A percentile compares a stretch with the other conserved stretches of the same genome.
phyloP scores from a whole-genome alignment of 2,888 invertebrate species.

The Sipha maydis region DNA sequence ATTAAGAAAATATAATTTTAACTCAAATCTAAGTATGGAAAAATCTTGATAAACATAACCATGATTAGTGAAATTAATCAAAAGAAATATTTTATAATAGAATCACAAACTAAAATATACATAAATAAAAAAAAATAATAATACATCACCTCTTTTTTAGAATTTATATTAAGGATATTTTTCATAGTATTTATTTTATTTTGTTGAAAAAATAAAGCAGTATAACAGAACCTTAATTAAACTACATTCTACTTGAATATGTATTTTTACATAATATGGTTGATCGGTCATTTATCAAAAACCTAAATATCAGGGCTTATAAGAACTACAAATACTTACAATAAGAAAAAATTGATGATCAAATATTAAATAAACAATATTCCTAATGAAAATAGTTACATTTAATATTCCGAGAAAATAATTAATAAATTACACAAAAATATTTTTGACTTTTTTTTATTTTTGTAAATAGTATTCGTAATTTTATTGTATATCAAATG shows the following conservation, averaged over 20 bases:
- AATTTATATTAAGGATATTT: too few relatives aligned
- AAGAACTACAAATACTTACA: background rate
- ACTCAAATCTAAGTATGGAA: too few relatives aligned
- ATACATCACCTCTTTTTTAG: too few relatives aligned
- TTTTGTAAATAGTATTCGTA: too few relatives aligned
- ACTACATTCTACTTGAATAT: background rate
- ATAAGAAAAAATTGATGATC: background rate
- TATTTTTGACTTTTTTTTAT: background rate
- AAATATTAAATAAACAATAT: background rate
- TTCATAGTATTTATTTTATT: background rate
- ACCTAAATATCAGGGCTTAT: background rate
- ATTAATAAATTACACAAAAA: background rate
- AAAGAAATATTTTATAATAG: too few relatives aligned
- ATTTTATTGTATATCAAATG: background rate
- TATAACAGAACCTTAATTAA: background rate
- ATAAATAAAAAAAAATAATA: too few relatives aligned
- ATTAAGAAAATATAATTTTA: too few relatives aligned
- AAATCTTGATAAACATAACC: too few relatives aligned
- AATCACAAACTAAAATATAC: too few relatives aligned
- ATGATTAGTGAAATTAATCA: too few relatives aligned
- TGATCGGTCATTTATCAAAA: background rate
- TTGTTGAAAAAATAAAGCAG: background rate
- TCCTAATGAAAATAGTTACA: background rate
- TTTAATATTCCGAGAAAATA: background rate
- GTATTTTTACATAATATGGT: background rate